These are phyloP conservation scores for Stenoptilia bipunctidactyla DNA, from an alignment of 2,888 invertebrate species.

Conservation along the genomic window DNA sequence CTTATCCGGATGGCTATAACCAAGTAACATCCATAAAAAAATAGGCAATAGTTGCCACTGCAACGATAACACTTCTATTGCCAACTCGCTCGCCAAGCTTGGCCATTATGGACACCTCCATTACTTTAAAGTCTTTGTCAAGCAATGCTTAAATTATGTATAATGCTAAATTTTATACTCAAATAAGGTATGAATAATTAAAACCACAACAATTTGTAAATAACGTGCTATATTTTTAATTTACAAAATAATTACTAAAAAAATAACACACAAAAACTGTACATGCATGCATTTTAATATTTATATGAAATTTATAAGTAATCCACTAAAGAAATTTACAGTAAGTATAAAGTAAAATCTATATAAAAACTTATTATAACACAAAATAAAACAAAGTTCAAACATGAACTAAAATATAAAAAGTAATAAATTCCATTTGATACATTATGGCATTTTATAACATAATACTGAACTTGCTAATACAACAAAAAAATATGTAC, in stretches of 20 bases:
- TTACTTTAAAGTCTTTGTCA: too few relatives aligned
- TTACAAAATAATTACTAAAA: constrained; percentile 70
- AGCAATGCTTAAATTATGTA: too few relatives aligned
- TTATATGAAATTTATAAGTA: constrained; percentile 33
- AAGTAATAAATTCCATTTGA: constrained; percentile 40
- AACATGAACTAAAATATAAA: constrained; percentile 28
- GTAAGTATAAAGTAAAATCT: constrained; percentile 38
- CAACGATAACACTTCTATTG: too few relatives aligned
- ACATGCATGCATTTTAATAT: constrained; percentile 60
- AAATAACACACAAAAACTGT: constrained; percentile 65
- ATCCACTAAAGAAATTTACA: constrained; percentile 46
- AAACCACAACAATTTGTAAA: constrained; percentile 47
- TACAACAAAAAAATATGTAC: constrained; percentile 63
- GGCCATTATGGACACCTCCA: too few relatives aligned
- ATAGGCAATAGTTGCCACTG: too few relatives aligned
- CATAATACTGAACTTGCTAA: constrained; percentile 68
- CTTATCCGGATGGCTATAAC: too few relatives aligned
- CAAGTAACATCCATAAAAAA: too few relatives aligned
- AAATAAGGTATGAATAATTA: constrained; percentile 14
- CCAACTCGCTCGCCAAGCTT: too few relatives aligned
- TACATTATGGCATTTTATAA: constrained; percentile 63
- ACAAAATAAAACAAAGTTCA: constrained; percentile 34
- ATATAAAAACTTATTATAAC: constrained; percentile 41
- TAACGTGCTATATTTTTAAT: constrained; percentile 68
- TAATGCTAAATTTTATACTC: too few relatives aligned